These are phyloP conservation scores for Alligator sinensis DNA, from an alignment of 2,113 vertebrate species.

Conservation along the genomic window DNA sequence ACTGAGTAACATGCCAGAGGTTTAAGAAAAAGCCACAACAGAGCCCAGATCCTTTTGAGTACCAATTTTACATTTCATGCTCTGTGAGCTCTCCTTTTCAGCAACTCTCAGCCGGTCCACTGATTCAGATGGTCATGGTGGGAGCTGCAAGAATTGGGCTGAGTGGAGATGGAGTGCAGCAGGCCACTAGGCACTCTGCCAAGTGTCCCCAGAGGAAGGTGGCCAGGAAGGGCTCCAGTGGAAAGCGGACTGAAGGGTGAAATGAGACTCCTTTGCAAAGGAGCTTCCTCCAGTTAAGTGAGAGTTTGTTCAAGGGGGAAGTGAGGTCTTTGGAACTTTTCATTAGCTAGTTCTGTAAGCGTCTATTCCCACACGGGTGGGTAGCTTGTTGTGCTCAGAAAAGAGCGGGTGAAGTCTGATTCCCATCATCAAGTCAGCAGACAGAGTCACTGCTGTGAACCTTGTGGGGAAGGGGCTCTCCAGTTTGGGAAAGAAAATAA, in stretches of 20 bases:
- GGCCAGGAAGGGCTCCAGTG: not conserved
- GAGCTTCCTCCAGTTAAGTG: too few species aligned
- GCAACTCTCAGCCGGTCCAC: not conserved
- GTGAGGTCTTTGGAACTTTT: not conserved
- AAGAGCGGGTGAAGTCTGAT: not conserved
- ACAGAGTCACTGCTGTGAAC: not conserved
- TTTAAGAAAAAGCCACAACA: not conserved
- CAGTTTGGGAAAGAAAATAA: not conserved
- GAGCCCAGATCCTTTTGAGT: not conserved
- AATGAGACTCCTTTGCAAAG: not conserved
- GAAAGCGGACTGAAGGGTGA: not conserved
- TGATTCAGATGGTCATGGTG: not conserved
- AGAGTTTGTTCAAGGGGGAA: not conserved
- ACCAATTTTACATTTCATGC: not conserved
- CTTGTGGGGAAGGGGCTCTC: not conserved
- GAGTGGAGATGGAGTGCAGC: not conserved
- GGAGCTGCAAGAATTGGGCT: not conserved
- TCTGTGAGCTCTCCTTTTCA: not conserved
- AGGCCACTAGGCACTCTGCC: not conserved
- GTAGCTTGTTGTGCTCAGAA: not conserved
- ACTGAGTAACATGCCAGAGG: accelerated
- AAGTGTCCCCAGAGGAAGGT: not conserved
- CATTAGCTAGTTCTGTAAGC: not conserved
- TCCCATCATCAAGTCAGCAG: not conserved
- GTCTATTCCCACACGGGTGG: not conserved